Conservation (phyloP, 2,888 invertebrate genomes). For the Tetrapedia diversipes region DNA sequence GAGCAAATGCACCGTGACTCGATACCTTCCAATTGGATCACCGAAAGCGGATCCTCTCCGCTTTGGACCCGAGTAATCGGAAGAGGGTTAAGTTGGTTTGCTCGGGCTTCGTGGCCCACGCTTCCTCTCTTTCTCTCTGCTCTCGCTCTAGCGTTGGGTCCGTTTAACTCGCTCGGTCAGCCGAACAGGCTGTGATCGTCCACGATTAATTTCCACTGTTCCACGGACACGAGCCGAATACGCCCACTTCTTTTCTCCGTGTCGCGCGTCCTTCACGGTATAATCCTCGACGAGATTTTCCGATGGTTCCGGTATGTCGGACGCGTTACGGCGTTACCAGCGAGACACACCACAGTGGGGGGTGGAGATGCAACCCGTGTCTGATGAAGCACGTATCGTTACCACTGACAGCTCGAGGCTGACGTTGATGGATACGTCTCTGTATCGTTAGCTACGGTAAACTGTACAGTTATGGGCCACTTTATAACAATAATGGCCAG, state of each 20-base stretch:
- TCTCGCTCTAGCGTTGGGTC: too few relatives aligned
- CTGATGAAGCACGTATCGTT: constrained; percentile 67
- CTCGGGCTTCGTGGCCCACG: too few relatives aligned
- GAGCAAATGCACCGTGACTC: background rate
- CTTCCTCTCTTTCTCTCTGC: too few relatives aligned
- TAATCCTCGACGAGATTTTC: constrained; percentile 27
- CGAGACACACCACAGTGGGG: constrained; percentile 6
- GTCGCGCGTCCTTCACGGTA: constrained; percentile 1
- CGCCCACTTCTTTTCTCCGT: background rate
- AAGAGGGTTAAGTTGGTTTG: background rate
- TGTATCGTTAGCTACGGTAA: constrained; percentile 65
- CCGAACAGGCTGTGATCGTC: background rate
- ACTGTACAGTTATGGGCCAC: constrained; percentile 65
- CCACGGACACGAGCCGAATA: background rate
- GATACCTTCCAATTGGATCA: background rate
- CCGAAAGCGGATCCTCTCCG: background rate
- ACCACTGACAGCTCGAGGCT: constrained; percentile 63
- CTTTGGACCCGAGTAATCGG: background rate
- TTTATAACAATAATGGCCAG: constrained; percentile 63
- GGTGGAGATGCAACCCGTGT: constrained; percentile 39
- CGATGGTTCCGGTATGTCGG: constrained; percentile 13
- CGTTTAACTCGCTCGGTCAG: constrained; percentile 6
- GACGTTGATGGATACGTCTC: constrained; percentile 66
- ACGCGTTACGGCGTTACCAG: constrained; percentile 12
- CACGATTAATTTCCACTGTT: constrained; percentile 14